Base-by-base conservation (phyloP, 1,140 invertebrate genomes). In the Drosophila ambigua region DNA sequence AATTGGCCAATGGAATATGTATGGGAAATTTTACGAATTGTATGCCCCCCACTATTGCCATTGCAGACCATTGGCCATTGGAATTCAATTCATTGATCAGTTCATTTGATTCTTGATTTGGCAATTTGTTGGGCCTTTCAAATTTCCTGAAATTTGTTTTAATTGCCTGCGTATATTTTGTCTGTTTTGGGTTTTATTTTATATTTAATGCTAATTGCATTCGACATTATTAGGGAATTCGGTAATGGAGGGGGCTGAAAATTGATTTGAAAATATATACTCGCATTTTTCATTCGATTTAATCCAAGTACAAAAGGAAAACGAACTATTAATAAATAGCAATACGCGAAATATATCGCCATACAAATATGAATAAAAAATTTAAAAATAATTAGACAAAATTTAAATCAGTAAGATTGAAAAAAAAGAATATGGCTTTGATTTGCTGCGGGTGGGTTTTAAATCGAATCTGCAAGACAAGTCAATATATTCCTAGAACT, bases 91-190 rank as follows among this genome's bases (percentile, higher is more conserved):
- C 59, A 54, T 65, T 85, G 75, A 85, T 69, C 81, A 77, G 73
- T 80, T 85, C 77, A 80, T 84, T 84, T 84, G 71, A 85, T 79
- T 85, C 66, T 68, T 77, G 64, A 58, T 59, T 74, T 49, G 43
- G 23, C 60, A 49, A 73, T 58, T 78, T 81, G 58, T 11, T 23
- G 67, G 35, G 23, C 39, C 35, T 73, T 81, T 73, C 51, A 68
- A 77, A 68, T 4, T 39, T 11, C 3, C 66, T 26, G 24, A 58
- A 72, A 59, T 66, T 61, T 49, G 43, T 57, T 62, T 60, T 62
- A 75, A 66, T 72, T 79, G 64, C 48, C 5, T 28, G 31, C 57
- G 48, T 71, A 44, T 28, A 51, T 39, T 11, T 39, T 39, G 31
- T 3, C 31, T 31, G 31, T 35, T 35, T 69, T 57, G 24, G 48